A percentile compares a stretch with the other conserved stretches of the same genome.
Evolutionary conservation across 2,113 vertebrate genomes (phyloP).

Genomic region (Gadus chalcogrammus): DNA sequence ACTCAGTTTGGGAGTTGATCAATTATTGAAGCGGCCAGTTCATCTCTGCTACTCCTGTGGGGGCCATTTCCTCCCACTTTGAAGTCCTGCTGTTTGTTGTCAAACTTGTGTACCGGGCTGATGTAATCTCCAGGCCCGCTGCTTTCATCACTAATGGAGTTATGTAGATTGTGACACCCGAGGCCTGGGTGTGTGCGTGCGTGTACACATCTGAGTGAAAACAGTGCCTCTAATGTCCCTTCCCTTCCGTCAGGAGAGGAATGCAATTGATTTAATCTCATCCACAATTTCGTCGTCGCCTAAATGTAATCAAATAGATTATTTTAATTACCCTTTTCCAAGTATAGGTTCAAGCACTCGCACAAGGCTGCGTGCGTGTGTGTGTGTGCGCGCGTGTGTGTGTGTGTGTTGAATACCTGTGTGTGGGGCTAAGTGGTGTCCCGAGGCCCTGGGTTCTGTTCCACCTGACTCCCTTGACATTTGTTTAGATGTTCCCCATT

Average conservation of each 20-base stretch:
- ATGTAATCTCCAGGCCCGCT: conserved; percentile 38
- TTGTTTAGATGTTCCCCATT: conserved; percentile 23
- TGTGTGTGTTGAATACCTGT: too few species aligned
- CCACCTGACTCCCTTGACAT: conserved; percentile 33
- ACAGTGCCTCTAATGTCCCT: not conserved
- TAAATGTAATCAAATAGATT: too few species aligned
- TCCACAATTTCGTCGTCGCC: too few species aligned
- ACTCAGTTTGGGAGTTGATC: not conserved
- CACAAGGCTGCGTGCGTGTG: not conserved
- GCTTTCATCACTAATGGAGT: conserved; percentile 47
- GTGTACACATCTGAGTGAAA: not conserved
- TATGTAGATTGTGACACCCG: conserved; percentile 22
- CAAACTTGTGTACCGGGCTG: conserved; percentile 21
- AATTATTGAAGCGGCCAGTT: conserved; percentile 39
- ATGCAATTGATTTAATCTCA: too few species aligned
- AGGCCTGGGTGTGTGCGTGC: conserved; percentile 16
- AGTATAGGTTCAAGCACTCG: too few species aligned
- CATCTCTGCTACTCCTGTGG: not conserved
- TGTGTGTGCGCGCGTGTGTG: too few species aligned
- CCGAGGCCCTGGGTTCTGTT: conserved; percentile 9
- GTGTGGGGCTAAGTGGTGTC: too few species aligned
- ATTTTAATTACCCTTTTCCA: too few species aligned
- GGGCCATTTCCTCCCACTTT: conserved; percentile 34
- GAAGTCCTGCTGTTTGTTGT: conserved; percentile 38
- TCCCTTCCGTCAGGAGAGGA: too few species aligned